Percentiles rank a stretch among this genome's conserved stretches.
These are phyloP conservation scores for Watsonalla binaria DNA, from an alignment of 2,888 invertebrate species.

Conservation along the genomic window DNA sequence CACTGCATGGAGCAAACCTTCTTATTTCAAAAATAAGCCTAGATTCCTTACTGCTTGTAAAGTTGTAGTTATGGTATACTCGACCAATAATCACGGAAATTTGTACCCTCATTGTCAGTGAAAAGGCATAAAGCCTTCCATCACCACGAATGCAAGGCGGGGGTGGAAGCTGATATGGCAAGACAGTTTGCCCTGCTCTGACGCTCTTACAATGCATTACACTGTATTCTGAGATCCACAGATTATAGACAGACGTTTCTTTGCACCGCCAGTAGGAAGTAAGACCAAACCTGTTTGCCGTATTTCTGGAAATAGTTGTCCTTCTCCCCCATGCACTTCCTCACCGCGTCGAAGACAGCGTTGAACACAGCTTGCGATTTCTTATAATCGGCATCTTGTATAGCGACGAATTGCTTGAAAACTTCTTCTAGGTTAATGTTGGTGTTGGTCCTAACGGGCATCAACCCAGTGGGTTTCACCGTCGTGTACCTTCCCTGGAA, in stretches of 20 bases:
- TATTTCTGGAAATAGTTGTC: constrained; percentile 57
- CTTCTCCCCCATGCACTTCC: constrained; percentile 54
- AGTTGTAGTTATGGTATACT: too few species aligned
- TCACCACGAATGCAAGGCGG: too few species aligned
- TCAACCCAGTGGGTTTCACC: constrained; percentile 10
- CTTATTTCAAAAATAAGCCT: too few species aligned
- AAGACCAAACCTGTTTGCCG: constrained; percentile 43
- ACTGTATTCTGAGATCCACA: neutral
- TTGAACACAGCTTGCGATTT: constrained; percentile 56
- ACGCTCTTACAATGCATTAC: neutral
- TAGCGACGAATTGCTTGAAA: constrained; percentile 51
- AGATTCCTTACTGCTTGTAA: too few species aligned
- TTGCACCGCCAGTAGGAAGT: neutral
- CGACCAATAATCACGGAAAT: too few species aligned
- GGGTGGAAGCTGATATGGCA: too few species aligned
- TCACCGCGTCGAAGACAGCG: constrained; percentile 54
- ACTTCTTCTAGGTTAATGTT: constrained; percentile 51
- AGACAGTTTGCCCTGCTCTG: too few species aligned
- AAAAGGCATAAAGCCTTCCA: too few species aligned
- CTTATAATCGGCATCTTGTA: constrained; percentile 55
- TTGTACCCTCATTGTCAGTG: too few species aligned
- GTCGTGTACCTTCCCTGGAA: neutral
- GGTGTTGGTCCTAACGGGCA: constrained; percentile 47
- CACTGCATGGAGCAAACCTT: too few species aligned
- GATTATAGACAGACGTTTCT: neutral